Percentiles rank a stretch among this genome's conserved stretches.
Evolutionary conservation across 2,888 invertebrate species (phyloP).

Genomic region (Notodonta ziczac): DNA sequence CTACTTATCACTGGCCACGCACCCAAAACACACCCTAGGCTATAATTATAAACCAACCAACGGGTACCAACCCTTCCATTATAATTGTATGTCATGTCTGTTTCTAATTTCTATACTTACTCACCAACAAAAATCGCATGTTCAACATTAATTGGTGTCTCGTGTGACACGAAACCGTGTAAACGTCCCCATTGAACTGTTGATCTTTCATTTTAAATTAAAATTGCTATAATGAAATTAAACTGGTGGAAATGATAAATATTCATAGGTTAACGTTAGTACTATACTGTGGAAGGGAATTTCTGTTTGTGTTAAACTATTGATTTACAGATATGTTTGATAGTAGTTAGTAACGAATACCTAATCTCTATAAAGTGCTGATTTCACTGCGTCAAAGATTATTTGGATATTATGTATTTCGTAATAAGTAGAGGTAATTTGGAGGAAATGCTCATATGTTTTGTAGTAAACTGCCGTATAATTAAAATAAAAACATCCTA

Average conservation of each 20-base stretch:
- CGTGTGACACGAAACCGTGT: conserved; percentile 51
- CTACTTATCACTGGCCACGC: too few relatives aligned
- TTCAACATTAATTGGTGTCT: conserved; percentile 36
- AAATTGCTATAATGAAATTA: conserved; percentile 33
- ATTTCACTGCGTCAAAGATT: too few relatives aligned
- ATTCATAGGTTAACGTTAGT: conserved; percentile 27
- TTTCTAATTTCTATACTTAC: conserved; percentile 23
- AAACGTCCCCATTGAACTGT: conserved; percentile 47
- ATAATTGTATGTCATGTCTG: conserved; percentile 19
- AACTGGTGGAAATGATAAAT: conserved; percentile 24
- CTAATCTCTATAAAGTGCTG: too few relatives aligned
- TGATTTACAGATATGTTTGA: neutral
- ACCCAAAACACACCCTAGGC: neutral
- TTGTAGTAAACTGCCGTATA: too few relatives aligned
- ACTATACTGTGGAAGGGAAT: conserved; percentile 13
- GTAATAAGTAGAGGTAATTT: too few relatives aligned
- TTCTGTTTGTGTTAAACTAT: conserved; percentile 9
- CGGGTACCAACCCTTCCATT: conserved; percentile 8
- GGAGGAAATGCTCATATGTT: too few relatives aligned
- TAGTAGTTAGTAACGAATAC: neutral
- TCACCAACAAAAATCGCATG: conserved; percentile 46
- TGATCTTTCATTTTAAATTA: conserved; percentile 47
- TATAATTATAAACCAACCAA: conserved; percentile 7
- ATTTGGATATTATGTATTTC: too few relatives aligned
- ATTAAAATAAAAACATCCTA: too few relatives aligned